These are phyloP conservation scores for Gymnorhina tibicen DNA, from an alignment of 2,113 vertebrate species.

Conservation along the genomic window DNA sequence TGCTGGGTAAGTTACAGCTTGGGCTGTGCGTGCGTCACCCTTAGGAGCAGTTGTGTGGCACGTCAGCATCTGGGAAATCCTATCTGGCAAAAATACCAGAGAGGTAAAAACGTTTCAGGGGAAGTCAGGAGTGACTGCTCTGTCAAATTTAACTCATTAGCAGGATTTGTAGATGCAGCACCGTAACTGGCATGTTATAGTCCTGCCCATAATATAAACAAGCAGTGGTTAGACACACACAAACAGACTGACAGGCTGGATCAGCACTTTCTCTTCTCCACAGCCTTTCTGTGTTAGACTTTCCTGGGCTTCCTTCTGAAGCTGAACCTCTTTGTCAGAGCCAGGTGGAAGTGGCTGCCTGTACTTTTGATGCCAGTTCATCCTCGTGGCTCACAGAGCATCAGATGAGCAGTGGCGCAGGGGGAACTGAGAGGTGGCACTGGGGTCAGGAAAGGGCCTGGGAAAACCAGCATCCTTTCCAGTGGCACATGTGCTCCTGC, in stretches of 20 bases:
- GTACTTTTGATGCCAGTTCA: background rate
- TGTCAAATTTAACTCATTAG: background rate
- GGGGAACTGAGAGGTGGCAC: background rate
- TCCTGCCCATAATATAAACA: background rate
- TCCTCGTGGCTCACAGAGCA: background rate
- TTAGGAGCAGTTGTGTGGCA: background rate
- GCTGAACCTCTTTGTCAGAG: background rate
- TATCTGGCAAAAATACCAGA: background rate
- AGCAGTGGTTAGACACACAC: background rate
- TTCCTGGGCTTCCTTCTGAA: background rate
- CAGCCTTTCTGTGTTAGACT: background rate
- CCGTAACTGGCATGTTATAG: too few species aligned
- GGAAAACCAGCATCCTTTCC: background rate
- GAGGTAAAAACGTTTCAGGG: background rate
- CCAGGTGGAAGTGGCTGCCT: background rate
- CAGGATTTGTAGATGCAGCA: background rate
- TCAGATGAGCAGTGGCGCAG: background rate
- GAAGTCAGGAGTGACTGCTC: background rate
- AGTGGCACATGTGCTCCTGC: background rate
- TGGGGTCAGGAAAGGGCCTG: background rate
- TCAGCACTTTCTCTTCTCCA: background rate
- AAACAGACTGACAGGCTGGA: background rate
- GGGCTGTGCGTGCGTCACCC: accelerated
- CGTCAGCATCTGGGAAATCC: background rate
- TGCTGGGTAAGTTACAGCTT: background rate